These are phyloP conservation scores for Drepana arcuata DNA, from an alignment of 1,140 invertebrate genomes.

Conservation along the genomic window DNA sequence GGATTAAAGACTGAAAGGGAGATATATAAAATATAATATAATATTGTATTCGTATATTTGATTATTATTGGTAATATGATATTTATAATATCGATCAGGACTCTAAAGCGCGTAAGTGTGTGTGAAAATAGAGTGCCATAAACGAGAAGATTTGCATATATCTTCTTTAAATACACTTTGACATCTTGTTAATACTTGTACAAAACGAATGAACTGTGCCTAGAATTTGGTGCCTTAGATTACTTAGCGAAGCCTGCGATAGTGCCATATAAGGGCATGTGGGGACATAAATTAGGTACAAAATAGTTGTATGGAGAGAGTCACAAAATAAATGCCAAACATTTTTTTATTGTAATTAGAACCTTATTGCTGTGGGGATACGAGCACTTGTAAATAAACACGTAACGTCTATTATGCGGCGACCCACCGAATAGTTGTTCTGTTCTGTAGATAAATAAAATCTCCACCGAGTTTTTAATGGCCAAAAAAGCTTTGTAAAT, in stretches of 20 bases:
- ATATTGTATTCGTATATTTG: conserved; percentile 1
- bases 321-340: conserved; percentile 68
- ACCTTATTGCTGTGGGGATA: conserved; percentile 22
- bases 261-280: conserved; percentile 46
- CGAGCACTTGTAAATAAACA: conserved; percentile 45
- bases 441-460: conserved; percentile 25
- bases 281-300: conserved; percentile 32
- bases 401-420: conserved; percentile 33
- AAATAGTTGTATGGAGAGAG: conserved; percentile 45
- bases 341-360: conserved; percentile 31
- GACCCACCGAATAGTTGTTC: conserved; percentile 45
- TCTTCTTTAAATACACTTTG: conserved; percentile 2
- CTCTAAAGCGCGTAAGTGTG: conserved; percentile 29
- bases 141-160: conserved; percentile 9
- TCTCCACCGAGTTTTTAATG: conserved; percentile 47
- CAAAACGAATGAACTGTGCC: conserved; percentile 45
- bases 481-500: conserved; percentile 58
- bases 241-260: conserved; percentile 20
- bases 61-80: conserved; percentile 21
- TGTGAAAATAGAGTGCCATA: conserved; percentile 57
- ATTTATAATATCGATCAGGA: conserved; percentile 11
- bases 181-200: conserved; percentile 25
- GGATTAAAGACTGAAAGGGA: conserved; percentile 59
- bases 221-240: conserved; percentile 50
- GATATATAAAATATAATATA: conserved; percentile 24